Conservation (phyloP, 2,113 vertebrate species). For the Isurus oxyrinchus region DNA sequence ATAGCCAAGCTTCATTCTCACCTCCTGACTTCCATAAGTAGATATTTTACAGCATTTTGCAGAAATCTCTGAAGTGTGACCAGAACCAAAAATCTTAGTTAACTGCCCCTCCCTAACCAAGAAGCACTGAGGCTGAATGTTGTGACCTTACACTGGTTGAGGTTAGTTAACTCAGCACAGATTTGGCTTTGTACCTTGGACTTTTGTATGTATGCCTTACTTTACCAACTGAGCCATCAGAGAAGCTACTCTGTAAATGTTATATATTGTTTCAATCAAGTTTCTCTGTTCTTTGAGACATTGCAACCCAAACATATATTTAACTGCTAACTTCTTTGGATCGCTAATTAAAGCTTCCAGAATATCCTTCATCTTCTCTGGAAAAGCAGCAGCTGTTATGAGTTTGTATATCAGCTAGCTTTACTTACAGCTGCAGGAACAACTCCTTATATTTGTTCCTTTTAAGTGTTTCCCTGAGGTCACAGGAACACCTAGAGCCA, state of each 20-base stretch:
- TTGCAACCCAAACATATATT: neutral
- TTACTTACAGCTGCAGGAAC: slow-evolving; percentile 1
- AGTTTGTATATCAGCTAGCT: neutral
- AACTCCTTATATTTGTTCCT: neutral
- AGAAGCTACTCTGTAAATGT: neutral
- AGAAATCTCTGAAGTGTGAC: neutral
- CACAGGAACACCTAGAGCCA: slow-evolving; percentile 33
- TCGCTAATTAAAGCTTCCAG: slow-evolving; percentile 4
- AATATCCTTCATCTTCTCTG: neutral
- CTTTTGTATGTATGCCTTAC: neutral
- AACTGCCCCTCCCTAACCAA: neutral
- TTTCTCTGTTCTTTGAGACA: neutral
- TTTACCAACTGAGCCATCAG: neutral
- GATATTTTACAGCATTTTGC: neutral
- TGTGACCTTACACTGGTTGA: neutral
- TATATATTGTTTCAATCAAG: neutral
- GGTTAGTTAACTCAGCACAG: neutral
- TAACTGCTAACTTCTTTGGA: neutral
- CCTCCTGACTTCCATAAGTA: neutral
- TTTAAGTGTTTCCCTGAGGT: slow-evolving; percentile 25
- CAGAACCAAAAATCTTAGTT: neutral
- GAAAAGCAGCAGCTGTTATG: neutral
- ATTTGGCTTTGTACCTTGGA: neutral
- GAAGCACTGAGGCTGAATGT: neutral
- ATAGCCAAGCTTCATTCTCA: neutral